Evolutionary conservation across 2,113 vertebrate genomes (phyloP), one percentile per base, ranked within the genome.

Genomic region (Pseudonaja textilis): DNA sequence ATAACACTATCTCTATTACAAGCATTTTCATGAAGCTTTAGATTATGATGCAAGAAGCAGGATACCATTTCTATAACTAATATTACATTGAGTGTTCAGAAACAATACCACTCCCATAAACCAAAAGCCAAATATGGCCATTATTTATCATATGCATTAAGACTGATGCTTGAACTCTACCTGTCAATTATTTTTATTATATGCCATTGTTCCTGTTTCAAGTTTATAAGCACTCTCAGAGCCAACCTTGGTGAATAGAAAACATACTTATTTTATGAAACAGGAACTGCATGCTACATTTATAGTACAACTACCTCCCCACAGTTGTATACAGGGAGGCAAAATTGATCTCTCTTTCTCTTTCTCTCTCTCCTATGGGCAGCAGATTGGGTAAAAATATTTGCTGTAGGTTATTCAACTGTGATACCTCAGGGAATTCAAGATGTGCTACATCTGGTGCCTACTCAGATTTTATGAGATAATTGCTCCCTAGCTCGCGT

Each of bases 311-410:
- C 57, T 87, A 87, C 5, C 54, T 85, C 92, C 69, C 89, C 1
- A 45, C 87, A 81, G 5, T 81, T 81, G 45, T 85, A 86, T 3
- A 3, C 25, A 42, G 90, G 92, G 57, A 93, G 91, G 89, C 91
- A 94, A 90, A 92, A 95, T 89, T 29, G 93, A 45, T 59, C 94
- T 94, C 93, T 88, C 87, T 91, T 47, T 69, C 85, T 47, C 47
- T 59, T 3, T 25, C 54, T 55, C 47, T 89, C 55, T 52, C 10
- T 16, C 89, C 89, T 95, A 93, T 93, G 86, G 81, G 90, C 95
- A 96, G 98, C 98, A 98, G 96, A 96, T 86, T 97, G 97, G 97
- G 96, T 97, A 98, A 98, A 98, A 99, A 99, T 98, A 98, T 99
- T 99, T 98, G 98, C 97, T 98, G 98, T 98, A 97, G 97, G 97